phyloP scores from a whole-genome alignment of 2,113 vertebrate genomes.

The Ceratotherium simum region DNA sequence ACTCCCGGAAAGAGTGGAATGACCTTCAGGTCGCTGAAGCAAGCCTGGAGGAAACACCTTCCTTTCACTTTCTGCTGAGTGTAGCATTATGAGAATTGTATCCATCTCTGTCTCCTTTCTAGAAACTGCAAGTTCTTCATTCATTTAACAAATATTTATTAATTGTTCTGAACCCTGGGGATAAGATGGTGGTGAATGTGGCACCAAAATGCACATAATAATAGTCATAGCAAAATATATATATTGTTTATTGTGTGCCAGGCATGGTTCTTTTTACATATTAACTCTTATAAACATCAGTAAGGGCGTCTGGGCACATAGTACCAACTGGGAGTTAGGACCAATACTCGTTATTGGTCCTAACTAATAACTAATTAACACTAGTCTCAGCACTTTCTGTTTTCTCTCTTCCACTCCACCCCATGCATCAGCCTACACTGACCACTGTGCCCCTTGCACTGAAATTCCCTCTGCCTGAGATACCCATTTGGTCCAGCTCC shows the following conservation, averaged over 20 bases:
- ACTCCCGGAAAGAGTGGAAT: neutral
- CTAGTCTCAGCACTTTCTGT: neutral
- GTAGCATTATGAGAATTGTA: neutral
- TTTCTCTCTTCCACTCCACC: neutral
- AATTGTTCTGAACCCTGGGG: neutral
- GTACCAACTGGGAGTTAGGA: neutral
- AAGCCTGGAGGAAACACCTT: neutral
- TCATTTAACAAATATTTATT: slow-evolving; percentile 4
- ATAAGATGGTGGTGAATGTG: neutral
- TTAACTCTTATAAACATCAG: neutral
- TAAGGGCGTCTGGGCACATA: neutral
- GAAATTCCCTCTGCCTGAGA: neutral
- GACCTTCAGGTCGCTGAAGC: neutral
- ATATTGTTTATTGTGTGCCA: neutral
- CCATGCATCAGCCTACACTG: neutral
- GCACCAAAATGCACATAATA: neutral
- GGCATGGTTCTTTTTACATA: neutral
- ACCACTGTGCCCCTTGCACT: neutral
- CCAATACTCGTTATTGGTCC: neutral
- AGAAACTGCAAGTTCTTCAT: slow-evolving; percentile 27
- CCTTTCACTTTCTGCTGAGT: neutral
- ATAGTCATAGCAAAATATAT: neutral
- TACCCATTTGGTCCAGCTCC: neutral
- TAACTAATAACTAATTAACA: neutral
- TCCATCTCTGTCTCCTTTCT: neutral